Evolutionary conservation across 2,888 invertebrate genomes (phyloP).

Genomic region (Lypha dubia): DNA sequence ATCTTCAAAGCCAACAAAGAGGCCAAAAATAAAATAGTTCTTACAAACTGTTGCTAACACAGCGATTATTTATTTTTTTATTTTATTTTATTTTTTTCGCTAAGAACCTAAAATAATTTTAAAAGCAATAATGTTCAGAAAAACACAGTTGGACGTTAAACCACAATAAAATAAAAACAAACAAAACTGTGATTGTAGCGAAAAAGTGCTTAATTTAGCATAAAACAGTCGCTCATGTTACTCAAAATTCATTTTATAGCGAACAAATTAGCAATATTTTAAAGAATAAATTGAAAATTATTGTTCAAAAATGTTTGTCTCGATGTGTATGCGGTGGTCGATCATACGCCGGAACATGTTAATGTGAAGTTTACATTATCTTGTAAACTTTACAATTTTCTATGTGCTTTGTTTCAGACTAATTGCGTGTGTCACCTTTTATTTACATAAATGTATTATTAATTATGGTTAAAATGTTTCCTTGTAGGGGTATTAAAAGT

Average conservation of each 20-base stretch:
- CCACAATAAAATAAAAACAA: constrained; percentile 29
- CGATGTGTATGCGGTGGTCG: neutral
- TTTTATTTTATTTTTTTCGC: too few relatives aligned
- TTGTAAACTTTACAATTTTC: constrained; percentile 13
- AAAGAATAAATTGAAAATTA: neutral
- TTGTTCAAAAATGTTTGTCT: neutral
- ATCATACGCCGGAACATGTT: constrained; percentile 61
- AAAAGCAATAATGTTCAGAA: neutral
- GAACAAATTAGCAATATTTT: neutral
- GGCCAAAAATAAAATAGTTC: neutral
- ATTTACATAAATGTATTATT: constrained; percentile 8
- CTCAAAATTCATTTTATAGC: constrained; percentile 7
- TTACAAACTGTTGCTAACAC: constrained; percentile 14
- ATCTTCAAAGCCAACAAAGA: constrained; percentile 15
- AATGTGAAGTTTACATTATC: constrained; percentile 61
- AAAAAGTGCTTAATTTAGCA: constrained; percentile 9
- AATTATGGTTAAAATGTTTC: neutral
- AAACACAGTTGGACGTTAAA: constrained; percentile 37
- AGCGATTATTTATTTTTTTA: neutral
- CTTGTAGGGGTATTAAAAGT: neutral
- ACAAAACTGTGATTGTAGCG: neutral
- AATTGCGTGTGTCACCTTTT: neutral
- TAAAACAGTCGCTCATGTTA: constrained; percentile 9
- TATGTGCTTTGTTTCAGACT: neutral
- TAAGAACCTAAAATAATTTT: neutral